Conservation (phyloP, 2,888 invertebrate genomes). For the Drosophila prolongata region DNA sequence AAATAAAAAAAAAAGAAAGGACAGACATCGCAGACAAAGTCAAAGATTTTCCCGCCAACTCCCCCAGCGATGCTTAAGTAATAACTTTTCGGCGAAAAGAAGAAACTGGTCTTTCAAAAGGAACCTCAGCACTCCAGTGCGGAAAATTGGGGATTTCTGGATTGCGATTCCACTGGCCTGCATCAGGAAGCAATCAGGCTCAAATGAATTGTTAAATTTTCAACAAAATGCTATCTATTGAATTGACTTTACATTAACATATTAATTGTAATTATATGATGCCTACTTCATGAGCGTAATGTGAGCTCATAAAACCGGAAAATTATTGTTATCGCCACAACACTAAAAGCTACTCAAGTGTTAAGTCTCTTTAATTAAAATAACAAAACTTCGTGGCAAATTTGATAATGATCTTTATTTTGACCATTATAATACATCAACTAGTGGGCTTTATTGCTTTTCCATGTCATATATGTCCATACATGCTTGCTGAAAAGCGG, state of each 20-base stretch:
- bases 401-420: not conserved
- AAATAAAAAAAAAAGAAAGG: not conserved
- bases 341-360: slow-evolving; percentile 12
- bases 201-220: slow-evolving; percentile 1
- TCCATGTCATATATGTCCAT: too few relatives aligned
- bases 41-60: slow-evolving; percentile 51
- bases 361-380: slow-evolving; percentile 7
- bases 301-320: slow-evolving; percentile 3
- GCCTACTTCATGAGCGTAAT: not conserved
- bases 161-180: slow-evolving; percentile 2
- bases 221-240: not conserved
- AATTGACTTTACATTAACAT: not conserved
- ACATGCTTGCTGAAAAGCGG: too few relatives aligned
- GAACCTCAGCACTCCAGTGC: not conserved
- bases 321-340: slow-evolving; percentile 1
- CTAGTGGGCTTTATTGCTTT: too few relatives aligned
- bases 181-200: slow-evolving; percentile 6
- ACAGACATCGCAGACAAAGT: slow-evolving; percentile 30
- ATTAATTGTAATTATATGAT: slow-evolving; percentile 7
- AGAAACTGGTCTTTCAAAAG: slow-evolving; percentile 20
- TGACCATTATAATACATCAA: too few relatives aligned
- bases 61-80: slow-evolving; percentile 54
- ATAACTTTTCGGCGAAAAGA: slow-evolving; percentile 42
- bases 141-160: slow-evolving; percentile 1
- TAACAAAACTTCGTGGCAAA: too few relatives aligned